Evolutionary conservation across 2,888 invertebrate species (phyloP).

Genomic region (Ptilodon capucinus): DNA sequence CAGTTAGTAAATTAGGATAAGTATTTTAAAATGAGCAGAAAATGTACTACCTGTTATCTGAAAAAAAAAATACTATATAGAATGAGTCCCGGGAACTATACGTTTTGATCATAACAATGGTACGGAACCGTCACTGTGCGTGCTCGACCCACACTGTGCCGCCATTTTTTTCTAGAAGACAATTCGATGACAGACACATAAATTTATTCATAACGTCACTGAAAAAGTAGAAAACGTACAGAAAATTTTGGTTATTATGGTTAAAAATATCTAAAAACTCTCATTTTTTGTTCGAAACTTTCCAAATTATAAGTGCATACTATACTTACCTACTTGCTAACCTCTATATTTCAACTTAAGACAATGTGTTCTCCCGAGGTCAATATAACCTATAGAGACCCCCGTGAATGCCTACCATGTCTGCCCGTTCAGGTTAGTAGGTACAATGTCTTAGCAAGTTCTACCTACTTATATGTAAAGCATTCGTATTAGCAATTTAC

Average conservation of each 20-base stretch:
- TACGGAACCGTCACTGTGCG: neutral
- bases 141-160: neutral
- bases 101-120: no score
- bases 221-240: neutral
- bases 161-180: neutral
- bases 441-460: no score
- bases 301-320: constrained; percentile 5
- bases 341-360: constrained; percentile 1
- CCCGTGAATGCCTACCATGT: constrained; percentile 55
- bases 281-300: no score
- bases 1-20: no score
- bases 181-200: neutral
- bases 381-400: constrained; percentile 60
- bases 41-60: no score
- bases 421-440: constrained; percentile 51
- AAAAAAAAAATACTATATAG: no score
- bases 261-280: no score
- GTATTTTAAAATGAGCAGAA: no score
- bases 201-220: neutral
- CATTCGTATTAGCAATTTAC: no score
- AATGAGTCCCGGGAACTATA: no score
- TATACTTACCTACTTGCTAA: no score
- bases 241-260: neutral
- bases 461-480: no score
- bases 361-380: constrained; percentile 59